Conservation (phyloP, 2,888 invertebrate genomes). For the Liposcelis brunnea region DNA sequence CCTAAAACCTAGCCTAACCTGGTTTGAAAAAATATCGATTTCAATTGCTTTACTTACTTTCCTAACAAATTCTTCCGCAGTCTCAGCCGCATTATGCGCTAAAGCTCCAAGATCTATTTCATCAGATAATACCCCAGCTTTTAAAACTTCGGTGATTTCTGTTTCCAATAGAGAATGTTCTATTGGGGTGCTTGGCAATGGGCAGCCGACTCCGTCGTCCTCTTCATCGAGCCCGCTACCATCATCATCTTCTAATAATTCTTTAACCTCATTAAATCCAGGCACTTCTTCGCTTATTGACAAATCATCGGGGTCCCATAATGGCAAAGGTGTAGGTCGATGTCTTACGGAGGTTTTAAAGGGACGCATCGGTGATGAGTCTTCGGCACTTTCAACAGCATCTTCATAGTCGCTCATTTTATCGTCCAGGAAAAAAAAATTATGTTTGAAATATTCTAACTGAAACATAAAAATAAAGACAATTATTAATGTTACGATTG, state of each 20-base stretch:
- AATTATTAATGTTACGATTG: not conserved
- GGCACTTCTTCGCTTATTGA: conserved; percentile 27
- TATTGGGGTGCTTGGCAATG: conserved; percentile 71
- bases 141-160: conserved; percentile 73
- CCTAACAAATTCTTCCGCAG: conserved; percentile 86
- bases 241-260: conserved; percentile 28
- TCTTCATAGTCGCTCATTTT: conserved; percentile 18
- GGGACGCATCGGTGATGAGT: conserved; percentile 19
- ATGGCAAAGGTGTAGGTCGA: conserved; percentile 16
- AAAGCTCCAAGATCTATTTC: conserved; percentile 68
- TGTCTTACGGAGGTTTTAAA: conserved; percentile 19
- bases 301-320: conserved; percentile 28
- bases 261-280: conserved; percentile 23
- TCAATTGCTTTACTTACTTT: conserved; percentile 38
- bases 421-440: conserved; percentile 6
- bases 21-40: too few species aligned
- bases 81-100: conserved; percentile 78
- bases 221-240: conserved; percentile 35
- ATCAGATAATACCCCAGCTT: conserved; percentile 68
- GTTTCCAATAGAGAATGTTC: conserved; percentile 68
- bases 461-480: not conserved
- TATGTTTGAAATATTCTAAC: not conserved
- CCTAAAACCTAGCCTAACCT: not conserved
- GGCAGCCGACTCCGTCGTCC: conserved; percentile 69
- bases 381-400: conserved; percentile 21